A percentile compares a stretch with the other conserved stretches of the same genome.
phyloP scores from a whole-genome alignment of 1,140 invertebrate species.

The Tetramorium parvispinum region DNA sequence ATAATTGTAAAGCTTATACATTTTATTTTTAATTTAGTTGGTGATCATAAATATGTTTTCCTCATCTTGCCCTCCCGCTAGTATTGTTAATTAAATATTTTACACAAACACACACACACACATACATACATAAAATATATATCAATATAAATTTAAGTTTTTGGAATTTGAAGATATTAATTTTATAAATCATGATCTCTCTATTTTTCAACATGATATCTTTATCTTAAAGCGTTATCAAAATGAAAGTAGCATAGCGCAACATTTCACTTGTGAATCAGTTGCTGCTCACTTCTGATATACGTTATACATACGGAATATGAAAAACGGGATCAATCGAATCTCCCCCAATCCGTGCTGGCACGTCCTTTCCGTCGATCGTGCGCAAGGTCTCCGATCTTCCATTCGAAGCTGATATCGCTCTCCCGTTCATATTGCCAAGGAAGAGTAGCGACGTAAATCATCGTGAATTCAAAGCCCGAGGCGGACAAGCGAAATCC shows the following conservation, averaged over 20 bases:
- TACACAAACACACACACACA: background rate
- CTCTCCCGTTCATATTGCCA: conserved; percentile 6
- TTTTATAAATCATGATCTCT: background rate
- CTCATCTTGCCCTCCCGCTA: background rate
- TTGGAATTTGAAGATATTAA: background rate
- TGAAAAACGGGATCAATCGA: conserved; percentile 32
- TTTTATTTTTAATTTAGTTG: background rate
- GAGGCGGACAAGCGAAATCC: conserved; percentile 11
- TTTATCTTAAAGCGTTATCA: background rate
- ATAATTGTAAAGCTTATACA: background rate
- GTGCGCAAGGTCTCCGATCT: conserved; percentile 40
- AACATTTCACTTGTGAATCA: conserved; percentile 18
- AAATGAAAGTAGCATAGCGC: background rate
- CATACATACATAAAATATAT: no score
- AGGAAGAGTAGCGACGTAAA: conserved; percentile 52
- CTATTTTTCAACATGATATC: background rate
- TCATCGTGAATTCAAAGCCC: conserved; percentile 57
- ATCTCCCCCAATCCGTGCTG: background rate
- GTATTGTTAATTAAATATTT: background rate
- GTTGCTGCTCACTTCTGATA: conserved; percentile 14
- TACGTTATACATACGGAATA: conserved; percentile 23
- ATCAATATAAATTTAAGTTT: background rate
- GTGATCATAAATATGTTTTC: background rate
- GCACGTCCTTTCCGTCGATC: conserved; percentile 30
- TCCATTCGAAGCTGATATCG: conserved; percentile 19